Percentiles rank a stretch among this genome's conserved stretches.
Evolutionary conservation across 2,888 invertebrate species (phyloP).

Genomic region (Drosophila borborema): DNA sequence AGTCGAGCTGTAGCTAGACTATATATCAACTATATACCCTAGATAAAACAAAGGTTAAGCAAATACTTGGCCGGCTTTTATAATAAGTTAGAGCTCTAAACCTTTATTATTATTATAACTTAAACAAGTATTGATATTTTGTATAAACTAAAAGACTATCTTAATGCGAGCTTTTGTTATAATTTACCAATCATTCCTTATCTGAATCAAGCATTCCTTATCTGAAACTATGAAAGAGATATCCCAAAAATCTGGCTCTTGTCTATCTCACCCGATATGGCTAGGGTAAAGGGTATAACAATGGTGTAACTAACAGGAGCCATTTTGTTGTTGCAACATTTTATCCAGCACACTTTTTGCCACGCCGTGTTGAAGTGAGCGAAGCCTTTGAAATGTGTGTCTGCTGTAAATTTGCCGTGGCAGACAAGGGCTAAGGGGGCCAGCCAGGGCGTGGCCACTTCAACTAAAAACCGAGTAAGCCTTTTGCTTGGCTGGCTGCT

Average conservation of each 20-base stretch:
- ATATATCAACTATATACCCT: slow-evolving; percentile 22
- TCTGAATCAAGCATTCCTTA: background rate
- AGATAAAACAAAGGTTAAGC: background rate
- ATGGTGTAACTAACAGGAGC: slow-evolving; percentile 49
- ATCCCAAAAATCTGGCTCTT: no score
- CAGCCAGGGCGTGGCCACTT: slow-evolving; percentile 70
- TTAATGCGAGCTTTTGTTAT: no score
- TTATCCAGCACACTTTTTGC: slow-evolving; percentile 39
- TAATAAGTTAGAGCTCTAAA: no score
- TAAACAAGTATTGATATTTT: no score
- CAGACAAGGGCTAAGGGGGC: slow-evolving; percentile 9
- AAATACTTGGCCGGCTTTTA: no score
- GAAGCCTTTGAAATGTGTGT: slow-evolving; percentile 72
- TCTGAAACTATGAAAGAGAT: background rate
- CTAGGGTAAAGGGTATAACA: slow-evolving; percentile 30
- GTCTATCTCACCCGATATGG: background rate
- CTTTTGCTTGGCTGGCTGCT: slow-evolving; percentile 48
- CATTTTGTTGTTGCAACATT: slow-evolving; percentile 68
- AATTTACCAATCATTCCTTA: background rate
- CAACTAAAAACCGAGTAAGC: slow-evolving; percentile 68
- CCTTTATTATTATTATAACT: no score
- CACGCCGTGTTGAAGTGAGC: slow-evolving; percentile 51
- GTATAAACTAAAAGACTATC: no score
- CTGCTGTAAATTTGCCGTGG: slow-evolving; percentile 18
- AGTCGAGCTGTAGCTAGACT: background rate